A percentile compares a stretch with the other conserved stretches of the same genome.
phyloP scores from a whole-genome alignment of 2,888 invertebrate species.

The Candidula unifasciata region DNA sequence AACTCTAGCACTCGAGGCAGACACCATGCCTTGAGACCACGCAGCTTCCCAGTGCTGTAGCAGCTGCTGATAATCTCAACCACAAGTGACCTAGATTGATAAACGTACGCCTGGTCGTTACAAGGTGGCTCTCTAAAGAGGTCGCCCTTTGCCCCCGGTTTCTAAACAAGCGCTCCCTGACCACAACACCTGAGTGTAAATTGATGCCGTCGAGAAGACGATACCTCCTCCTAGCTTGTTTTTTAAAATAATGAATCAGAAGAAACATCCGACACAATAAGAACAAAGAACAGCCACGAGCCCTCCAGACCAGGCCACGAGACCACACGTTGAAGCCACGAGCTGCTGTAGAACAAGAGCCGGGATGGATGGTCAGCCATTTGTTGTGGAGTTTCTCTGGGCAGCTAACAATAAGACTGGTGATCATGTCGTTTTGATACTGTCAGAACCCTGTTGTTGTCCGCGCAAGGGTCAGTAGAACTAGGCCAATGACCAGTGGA shows the following conservation, averaged over 20 bases:
- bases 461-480: background rate
- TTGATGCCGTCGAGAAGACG: background rate
- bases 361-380: background rate
- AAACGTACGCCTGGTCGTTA: too few relatives aligned
- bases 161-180: too few relatives aligned
- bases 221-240: background rate
- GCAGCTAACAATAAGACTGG: background rate
- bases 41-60: too few relatives aligned
- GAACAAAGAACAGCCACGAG: background rate
- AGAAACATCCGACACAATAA: background rate
- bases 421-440: slow-evolving; percentile 5
- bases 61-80: too few relatives aligned
- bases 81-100: too few relatives aligned
- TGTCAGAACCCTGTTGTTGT: background rate
- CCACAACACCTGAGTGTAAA: too few relatives aligned
- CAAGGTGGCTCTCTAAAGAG: too few relatives aligned
- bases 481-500: slow-evolving; percentile 30
- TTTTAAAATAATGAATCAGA: background rate
- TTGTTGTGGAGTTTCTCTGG: background rate
- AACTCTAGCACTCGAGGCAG: too few relatives aligned
- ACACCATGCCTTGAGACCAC: too few relatives aligned
- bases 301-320: background rate
- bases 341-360: background rate
- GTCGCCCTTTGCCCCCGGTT: too few relatives aligned
- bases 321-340: too few relatives aligned